Evolutionary conservation across 2,888 invertebrate species (phyloP), one percentile per base, ranked within the genome.

Genomic region (Lycia hirtaria): DNA sequence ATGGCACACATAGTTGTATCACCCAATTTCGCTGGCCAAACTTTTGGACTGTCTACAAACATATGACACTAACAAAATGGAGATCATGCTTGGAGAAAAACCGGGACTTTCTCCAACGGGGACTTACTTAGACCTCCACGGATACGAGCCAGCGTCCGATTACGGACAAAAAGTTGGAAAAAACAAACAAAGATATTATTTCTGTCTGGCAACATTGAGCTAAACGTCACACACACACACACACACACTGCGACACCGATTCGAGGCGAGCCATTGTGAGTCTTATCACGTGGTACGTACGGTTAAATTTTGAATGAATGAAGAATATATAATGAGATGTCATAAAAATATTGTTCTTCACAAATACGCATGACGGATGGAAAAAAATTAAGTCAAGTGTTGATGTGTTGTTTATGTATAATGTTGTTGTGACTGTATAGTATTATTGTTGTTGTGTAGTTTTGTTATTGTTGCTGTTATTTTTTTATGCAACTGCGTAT

Each of bases 91-190:
- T 41, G 7, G 28, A n/a, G n/a, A 37, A 33, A 45, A 38, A 26
- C 14, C 14, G 22, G n/a, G 24, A 22, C 33, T 17, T 12, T 20
- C 7, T 32, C 17, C 37, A 50, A 44, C 67, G 41, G 75, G 78
- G 77, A 92, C 92, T 92, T 92, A 92, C 92, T 92, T 73, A 92
- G 77, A 86, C 92, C 92, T 92, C 92, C 92, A 91, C 76, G 75
- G 74, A 90, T 80, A 79, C 90, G 91, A 81, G 85, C 85, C 82
- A 87, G 78, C 76, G 87, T 88, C 92, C 92, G 90, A 84, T 83
- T 77, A 79, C 89, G 91, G 91, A 92, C 92, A 90, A 90, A 87
- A 80, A 83, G 83, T 74, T 76, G 83, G 70, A 83, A 80, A 80
- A 76, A 69, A 47, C 81, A 83, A 83, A 87, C 78, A 87, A 83